Evolutionary conservation across 2,888 invertebrate species (phyloP).

Genomic region (Leptinotarsa rubiginosa): DNA sequence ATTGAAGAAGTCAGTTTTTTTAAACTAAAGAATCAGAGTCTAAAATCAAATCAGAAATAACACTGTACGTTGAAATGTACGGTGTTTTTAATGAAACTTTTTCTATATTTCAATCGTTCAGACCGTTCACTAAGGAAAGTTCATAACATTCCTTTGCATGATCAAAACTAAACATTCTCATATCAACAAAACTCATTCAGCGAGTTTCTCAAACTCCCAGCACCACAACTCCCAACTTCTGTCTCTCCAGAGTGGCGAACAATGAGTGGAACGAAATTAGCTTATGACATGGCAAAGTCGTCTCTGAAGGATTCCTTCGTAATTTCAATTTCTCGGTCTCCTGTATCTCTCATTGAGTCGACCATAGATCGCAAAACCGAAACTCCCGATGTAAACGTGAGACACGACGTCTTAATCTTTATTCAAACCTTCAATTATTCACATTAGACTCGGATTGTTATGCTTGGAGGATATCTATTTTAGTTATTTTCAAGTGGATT

Average conservation of each 20-base stretch:
- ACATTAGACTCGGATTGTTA: not conserved
- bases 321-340: slow-evolving; percentile 16
- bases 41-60: too few relatives aligned
- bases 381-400: not conserved
- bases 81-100: too few relatives aligned
- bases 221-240: not conserved
- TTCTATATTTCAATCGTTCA: too few relatives aligned
- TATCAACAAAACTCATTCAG: not conserved
- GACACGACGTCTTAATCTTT: slow-evolving; percentile 8
- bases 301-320: slow-evolving; percentile 2
- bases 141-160: not conserved
- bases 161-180: not conserved
- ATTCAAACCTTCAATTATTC: slow-evolving; percentile 16
- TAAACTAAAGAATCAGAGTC: too few relatives aligned
- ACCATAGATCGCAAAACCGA: not conserved
- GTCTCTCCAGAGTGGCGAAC: slow-evolving; percentile 1
- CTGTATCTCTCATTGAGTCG: not conserved
- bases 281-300: slow-evolving; percentile 1
- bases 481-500: not conserved
- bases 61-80: too few relatives aligned
- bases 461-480: not conserved
- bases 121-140: too few relatives aligned
- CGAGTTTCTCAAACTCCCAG: not conserved
- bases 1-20: too few relatives aligned
- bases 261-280: slow-evolving; percentile 15